phyloP scores from a whole-genome alignment of 2,797 vertebrate genomes.

The Gadopsis marmoratus region DNA sequence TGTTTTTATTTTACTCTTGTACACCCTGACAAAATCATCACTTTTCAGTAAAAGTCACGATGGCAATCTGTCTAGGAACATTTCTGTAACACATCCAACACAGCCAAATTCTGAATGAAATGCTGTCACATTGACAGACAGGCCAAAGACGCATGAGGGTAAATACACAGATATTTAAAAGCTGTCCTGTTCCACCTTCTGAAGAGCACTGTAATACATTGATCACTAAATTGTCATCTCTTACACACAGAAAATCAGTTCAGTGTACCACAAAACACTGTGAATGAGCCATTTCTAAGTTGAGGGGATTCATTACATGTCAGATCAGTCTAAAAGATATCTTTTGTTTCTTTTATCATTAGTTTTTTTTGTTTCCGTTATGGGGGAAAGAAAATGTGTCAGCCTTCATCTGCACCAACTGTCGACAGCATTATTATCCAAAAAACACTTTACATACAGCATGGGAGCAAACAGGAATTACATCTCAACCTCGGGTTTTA shows the following conservation, averaged over 20 bases:
- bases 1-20: too few relatives aligned
- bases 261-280: neutral
- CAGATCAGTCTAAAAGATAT: neutral
- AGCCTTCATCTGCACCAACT: neutral
- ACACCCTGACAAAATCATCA: neutral
- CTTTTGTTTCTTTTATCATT: neutral
- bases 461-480: neutral
- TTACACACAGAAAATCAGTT: neutral
- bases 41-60: neutral
- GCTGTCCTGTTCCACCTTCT: neutral
- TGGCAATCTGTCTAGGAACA: neutral
- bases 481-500: neutral
- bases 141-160: neutral
- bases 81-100: neutral
- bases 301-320: neutral
- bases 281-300: neutral
- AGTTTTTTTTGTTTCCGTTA: neutral
- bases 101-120: neutral
- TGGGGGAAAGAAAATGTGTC: neutral
- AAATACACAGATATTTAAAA: slow-evolving; percentile 7
- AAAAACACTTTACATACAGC: neutral
- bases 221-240: neutral
- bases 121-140: too few relatives aligned
- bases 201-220: neutral
- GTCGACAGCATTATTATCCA: neutral